Percentiles rank a stretch among this genome's conserved stretches.
These are phyloP conservation scores for Orthosia gothica DNA, from an alignment of 2,888 invertebrate genomes.

Conservation along the genomic window DNA sequence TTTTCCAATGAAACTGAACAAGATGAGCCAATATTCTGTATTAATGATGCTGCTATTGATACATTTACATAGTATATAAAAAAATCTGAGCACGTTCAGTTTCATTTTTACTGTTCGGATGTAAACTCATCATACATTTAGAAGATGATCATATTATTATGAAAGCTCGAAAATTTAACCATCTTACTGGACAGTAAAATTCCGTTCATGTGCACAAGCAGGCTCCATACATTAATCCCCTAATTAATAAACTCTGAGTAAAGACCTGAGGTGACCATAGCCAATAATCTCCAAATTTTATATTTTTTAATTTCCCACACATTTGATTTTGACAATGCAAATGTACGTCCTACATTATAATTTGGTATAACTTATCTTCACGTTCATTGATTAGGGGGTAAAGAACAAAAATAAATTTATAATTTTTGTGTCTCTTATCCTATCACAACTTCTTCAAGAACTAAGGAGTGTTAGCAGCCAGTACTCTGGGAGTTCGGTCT, in stretches of 20 bases:
- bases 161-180: not conserved
- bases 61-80: not conserved
- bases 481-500: slow-evolving; percentile 80
- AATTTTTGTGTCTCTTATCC: too few relatives aligned
- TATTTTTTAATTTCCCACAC: too few relatives aligned
- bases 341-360: too few relatives aligned
- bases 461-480: slow-evolving; percentile 69
- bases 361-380: not conserved
- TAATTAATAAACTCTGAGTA: not conserved
- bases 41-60: not conserved
- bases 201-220: not conserved
- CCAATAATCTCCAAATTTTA: not conserved
- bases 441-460: not conserved
- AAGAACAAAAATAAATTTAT: not conserved
- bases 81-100: not conserved
- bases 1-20: not conserved
- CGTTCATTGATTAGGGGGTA: too few relatives aligned
- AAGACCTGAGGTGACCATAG: not conserved
- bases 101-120: not conserved
- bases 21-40: not conserved
- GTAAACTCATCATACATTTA: not conserved
- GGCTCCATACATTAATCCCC: not conserved
- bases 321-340: too few relatives aligned
- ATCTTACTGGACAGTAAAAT: not conserved
- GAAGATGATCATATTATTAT: not conserved